phyloP scores from a whole-genome alignment of 2,888 invertebrate species.

The Rhingia rostrata region DNA sequence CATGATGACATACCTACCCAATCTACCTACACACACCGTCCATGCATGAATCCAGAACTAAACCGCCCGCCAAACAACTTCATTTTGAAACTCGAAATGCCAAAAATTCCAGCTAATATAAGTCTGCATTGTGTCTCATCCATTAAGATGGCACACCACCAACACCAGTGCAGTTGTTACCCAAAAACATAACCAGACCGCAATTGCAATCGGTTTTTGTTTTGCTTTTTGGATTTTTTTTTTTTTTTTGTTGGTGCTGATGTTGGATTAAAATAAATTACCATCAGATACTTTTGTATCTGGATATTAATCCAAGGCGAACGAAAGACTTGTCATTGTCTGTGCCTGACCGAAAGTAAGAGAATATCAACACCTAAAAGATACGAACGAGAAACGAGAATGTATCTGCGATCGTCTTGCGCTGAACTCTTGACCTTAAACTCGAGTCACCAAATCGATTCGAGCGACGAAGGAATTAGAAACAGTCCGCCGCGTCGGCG shows the following conservation, averaged over 20 bases:
- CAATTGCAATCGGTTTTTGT: constrained; percentile 50
- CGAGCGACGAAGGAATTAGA: constrained; percentile 49
- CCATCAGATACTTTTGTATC: constrained; percentile 65
- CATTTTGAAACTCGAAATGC: constrained; percentile 55
- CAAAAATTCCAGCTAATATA: constrained; percentile 56
- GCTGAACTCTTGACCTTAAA: constrained; percentile 72
- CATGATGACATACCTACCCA: constrained; percentile 19
- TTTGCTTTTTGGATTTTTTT: background rate
- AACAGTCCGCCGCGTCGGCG: constrained; percentile 28
- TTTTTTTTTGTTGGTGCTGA: constrained; percentile 29
- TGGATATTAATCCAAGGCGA: constrained; percentile 52
- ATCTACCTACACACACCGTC: constrained; percentile 11
- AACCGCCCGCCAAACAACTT: constrained; percentile 54
- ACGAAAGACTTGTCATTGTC: constrained; percentile 57
- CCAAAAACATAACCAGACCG: constrained; percentile 62
- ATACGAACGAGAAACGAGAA: constrained; percentile 3
- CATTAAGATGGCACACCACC: constrained; percentile 28
- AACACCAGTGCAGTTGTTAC: constrained; percentile 27
- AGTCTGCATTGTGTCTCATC: constrained; percentile 59
- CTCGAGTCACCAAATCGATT: constrained; percentile 56
- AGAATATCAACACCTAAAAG: constrained; percentile 52
- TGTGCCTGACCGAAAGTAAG: constrained; percentile 48
- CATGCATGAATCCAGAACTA: constrained; percentile 45
- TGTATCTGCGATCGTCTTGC: constrained; percentile 13
- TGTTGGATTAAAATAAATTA: constrained; percentile 70